Conservation (phyloP, 2,797 vertebrate genomes). For the Iguana delicatissima region DNA sequence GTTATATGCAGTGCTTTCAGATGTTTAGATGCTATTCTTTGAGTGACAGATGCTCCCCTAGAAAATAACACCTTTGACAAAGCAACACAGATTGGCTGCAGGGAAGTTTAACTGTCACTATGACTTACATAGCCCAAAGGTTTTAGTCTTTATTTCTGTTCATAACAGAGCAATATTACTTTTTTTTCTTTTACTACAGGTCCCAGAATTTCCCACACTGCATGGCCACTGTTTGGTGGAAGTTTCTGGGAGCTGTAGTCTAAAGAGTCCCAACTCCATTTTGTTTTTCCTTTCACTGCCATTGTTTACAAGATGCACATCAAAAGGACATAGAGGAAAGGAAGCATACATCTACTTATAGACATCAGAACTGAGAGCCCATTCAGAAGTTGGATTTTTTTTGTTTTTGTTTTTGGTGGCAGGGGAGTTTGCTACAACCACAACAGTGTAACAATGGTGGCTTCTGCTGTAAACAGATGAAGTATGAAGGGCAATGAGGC, state of each 20-base stretch:
- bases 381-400: too few relatives aligned
- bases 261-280: not conserved
- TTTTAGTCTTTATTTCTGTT: not conserved
- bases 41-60: not conserved
- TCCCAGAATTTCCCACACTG: too few relatives aligned
- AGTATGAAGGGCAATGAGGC: not conserved
- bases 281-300: slow-evolving; percentile 22
- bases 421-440: not conserved
- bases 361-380: not conserved
- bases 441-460: not conserved
- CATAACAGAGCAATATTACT: too few relatives aligned
- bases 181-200: too few relatives aligned
- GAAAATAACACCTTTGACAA: slow-evolving; percentile 20
- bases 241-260: too few relatives aligned
- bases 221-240: too few relatives aligned
- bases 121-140: fast-evolving
- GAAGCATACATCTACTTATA: not conserved
- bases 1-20: slow-evolving; percentile 3
- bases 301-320: too few relatives aligned
- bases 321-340: not conserved
- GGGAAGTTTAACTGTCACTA: slow-evolving; percentile 12
- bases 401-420: not conserved
- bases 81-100: slow-evolving; percentile 32
- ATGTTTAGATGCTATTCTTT: not conserved
- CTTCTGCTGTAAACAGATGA: not conserved